phyloP scores from a whole-genome alignment of 2,888 invertebrate genomes.

The Teinopalpus imperialis region DNA sequence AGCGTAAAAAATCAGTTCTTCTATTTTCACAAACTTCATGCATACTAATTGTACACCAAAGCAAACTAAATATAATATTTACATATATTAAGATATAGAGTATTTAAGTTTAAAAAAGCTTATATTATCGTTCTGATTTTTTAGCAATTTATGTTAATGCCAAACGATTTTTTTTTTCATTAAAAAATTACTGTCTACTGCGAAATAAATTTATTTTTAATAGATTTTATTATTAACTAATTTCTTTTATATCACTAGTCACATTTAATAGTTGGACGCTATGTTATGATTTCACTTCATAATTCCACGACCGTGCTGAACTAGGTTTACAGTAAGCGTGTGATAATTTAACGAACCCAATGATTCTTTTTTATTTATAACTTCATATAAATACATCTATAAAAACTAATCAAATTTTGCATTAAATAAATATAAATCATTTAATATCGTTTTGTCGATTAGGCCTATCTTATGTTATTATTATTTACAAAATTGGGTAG shows the following conservation, averaged over 20 bases:
- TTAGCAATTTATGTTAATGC: conserved; percentile 27
- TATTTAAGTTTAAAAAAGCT: conserved; percentile 34
- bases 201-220: neutral
- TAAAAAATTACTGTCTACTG: neutral
- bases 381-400: too few species aligned
- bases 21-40: conserved; percentile 11
- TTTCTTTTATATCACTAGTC: conserved; percentile 17
- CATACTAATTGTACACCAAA: conserved; percentile 44
- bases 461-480: conserved; percentile 1
- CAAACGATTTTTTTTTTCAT: conserved; percentile 4
- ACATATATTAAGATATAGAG: conserved; percentile 35
- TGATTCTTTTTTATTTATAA: neutral
- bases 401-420: too few species aligned
- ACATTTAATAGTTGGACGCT: conserved; percentile 7
- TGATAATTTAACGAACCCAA: neutral
- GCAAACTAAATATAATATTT: conserved; percentile 46
- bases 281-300: too few species aligned
- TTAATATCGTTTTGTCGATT: conserved; percentile 6
- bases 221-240: conserved; percentile 7
- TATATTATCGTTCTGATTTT: conserved; percentile 24
- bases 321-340: neutral
- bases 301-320: too few species aligned
- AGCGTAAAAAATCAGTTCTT: conserved; percentile 9
- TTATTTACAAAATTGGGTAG: conserved; percentile 18
- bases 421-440: too few species aligned